Base-by-base conservation (phyloP, 1,140 invertebrate genomes). In the Ylistrum balloti region DNA sequence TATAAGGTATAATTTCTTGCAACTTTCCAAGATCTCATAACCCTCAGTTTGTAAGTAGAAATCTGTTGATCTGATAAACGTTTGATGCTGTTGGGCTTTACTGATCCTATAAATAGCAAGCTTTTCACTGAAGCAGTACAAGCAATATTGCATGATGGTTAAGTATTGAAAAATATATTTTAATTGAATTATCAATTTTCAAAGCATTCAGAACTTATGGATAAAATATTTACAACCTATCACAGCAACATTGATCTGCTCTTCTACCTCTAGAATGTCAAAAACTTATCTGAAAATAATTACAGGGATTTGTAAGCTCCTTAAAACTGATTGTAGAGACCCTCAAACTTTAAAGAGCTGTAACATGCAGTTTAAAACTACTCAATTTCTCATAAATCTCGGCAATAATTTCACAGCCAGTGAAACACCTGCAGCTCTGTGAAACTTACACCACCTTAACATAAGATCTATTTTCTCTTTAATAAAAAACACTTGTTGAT, bases 321-420 rank as follows among this genome's bases (percentile, higher is more conserved):
- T 74, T 74, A 28, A 28, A 74, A 74, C 41, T 45, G 41, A 45
- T 74, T 74, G 56, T 74, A 74, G n/a, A n/a, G 56, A 28, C 3
- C 17, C 56, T 74, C 22, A 74, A 74, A 74, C 56, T 74, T 28
- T 74, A 28, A 74, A 74, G 56, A 74, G 56, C 11, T 1, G 56
- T 28, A 74, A 74, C 56, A 74, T 74, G 56, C 56, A 74, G 56
- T 74, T 74, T 74, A 74, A 74, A 74, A 74, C 22, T 74, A 74
- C 56, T 74, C 56, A 74, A 74, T 74, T 74, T 74, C 56, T 3
- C 56, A 74, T 74, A 74, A 74, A 74, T 74, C 56, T 17, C 28
- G 56, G 56, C 56, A 74, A 74, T 74, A 74, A 74, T 74, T 74
- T 74, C 56, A 74, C 56, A 74, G 56, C 56, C n/a, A 74, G 28